phyloP scores from a whole-genome alignment of 2,113 vertebrate species.

The Alexandromys fortis region DNA sequence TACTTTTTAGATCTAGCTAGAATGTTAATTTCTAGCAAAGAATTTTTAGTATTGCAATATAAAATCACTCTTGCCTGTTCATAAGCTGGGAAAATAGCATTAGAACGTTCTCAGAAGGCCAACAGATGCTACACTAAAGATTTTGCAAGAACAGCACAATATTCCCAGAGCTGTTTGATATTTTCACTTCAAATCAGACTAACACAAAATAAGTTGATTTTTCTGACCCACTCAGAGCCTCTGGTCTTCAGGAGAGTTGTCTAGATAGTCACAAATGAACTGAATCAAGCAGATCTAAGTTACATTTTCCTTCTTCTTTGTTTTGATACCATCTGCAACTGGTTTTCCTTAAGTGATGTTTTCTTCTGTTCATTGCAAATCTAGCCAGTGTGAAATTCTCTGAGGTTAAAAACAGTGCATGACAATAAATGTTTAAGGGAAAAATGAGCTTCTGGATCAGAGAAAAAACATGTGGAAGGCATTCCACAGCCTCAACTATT shows the following conservation, averaged over 20 bases:
- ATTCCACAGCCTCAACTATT: not conserved
- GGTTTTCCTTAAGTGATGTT: not conserved
- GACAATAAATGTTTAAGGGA: slow-evolving; percentile 43
- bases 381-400: slow-evolving; percentile 38
- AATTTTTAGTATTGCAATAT: not conserved
- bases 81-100: not conserved
- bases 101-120: not conserved
- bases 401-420: not conserved
- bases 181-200: not conserved
- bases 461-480: not conserved
- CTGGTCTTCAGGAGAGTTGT: not conserved
- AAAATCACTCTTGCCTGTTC: slow-evolving; percentile 5
- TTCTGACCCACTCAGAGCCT: not conserved
- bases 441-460: not conserved
- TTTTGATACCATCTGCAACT: not conserved
- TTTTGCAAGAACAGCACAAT: not conserved
- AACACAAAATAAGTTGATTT: not conserved
- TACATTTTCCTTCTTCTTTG: not conserved
- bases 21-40: slow-evolving; percentile 20
- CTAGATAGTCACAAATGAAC: not conserved
- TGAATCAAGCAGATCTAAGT: not conserved
- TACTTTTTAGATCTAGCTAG: slow-evolving; percentile 24
- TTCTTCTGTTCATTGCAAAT: slow-evolving; percentile 34
- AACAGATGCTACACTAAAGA: not conserved
- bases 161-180: not conserved